Conservation (phyloP, 2,888 invertebrate species). For the Cristatella mucedo region DNA sequence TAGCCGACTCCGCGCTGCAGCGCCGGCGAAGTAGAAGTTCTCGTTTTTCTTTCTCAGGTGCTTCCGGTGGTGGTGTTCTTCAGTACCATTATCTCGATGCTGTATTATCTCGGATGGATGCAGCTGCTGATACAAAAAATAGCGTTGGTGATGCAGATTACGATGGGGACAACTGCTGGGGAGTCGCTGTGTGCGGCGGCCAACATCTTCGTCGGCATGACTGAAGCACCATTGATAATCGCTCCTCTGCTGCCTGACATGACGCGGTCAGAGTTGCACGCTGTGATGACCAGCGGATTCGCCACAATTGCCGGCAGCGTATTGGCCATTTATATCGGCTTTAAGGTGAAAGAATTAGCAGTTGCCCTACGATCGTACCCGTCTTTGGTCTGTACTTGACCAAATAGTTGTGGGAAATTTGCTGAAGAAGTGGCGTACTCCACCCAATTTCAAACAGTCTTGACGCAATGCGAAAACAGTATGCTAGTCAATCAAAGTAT, state of each 20-base stretch:
- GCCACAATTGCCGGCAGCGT: conserved; percentile 78
- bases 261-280: conserved; percentile 78
- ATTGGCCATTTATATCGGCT: conserved; percentile 74
- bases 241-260: conserved; percentile 67
- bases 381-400: too few species aligned
- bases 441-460: too few species aligned
- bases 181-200: conserved; percentile 84
- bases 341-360: conserved; percentile 53
- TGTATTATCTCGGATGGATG: conserved; percentile 75
- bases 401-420: too few species aligned
- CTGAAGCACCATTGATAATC: conserved; percentile 73
- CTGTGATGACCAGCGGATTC: conserved; percentile 83
- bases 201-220: conserved; percentile 83
- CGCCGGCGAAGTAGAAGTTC: too few species aligned
- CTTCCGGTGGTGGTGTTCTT: conserved; percentile 84
- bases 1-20: too few species aligned
- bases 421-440: too few species aligned
- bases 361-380: too few species aligned
- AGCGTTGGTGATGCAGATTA: conserved; percentile 52
- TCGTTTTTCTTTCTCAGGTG: conserved; percentile 35
- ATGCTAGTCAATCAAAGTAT: too few species aligned
- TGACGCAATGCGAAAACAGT: too few species aligned
- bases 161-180: conserved; percentile 73
- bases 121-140: conserved; percentile 66
- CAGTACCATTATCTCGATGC: conserved; percentile 69